Evolutionary conservation across 2,888 invertebrate species (phyloP).

Genomic region (Luperina nickerlii): DNA sequence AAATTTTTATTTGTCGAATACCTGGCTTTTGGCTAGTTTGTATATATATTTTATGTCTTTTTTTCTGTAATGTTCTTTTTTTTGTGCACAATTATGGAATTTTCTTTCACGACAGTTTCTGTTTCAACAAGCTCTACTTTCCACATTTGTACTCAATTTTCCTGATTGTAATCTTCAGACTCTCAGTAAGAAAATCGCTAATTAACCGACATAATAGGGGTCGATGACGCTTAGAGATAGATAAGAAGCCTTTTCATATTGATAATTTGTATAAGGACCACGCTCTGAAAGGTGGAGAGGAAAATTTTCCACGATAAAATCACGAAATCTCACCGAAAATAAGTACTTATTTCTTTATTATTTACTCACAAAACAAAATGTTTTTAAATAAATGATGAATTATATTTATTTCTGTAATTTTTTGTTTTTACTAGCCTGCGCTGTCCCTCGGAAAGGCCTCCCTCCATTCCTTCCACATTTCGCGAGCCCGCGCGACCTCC

Average conservation of each 20-base stretch:
- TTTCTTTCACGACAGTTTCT: neutral
- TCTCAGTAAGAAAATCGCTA: slow-evolving; percentile 18
- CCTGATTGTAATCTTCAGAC: slow-evolving; percentile 28
- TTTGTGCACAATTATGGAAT: neutral
- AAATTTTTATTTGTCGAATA: neutral
- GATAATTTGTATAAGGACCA: slow-evolving; percentile 33
- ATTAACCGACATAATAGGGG: slow-evolving; percentile 50
- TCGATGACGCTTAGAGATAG: slow-evolving; percentile 37
- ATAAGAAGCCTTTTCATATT: slow-evolving; percentile 56
- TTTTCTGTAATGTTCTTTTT: neutral
- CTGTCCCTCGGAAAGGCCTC: too few relatives aligned
- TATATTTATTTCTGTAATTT: neutral
- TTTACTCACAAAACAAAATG: neutral
- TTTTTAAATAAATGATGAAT: neutral
- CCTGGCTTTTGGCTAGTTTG: neutral
- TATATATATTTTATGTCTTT: neutral
- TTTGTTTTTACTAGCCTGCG: too few relatives aligned
- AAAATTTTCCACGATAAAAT: neutral
- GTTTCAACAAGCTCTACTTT: neutral
- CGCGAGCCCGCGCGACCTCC: too few relatives aligned
- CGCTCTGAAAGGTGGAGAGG: slow-evolving; percentile 1
- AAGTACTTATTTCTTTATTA: neutral
- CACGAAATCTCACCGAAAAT: neutral
- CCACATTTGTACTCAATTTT: slow-evolving; percentile 30
- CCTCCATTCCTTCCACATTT: too few relatives aligned